Conservation (phyloP, 1,140 invertebrate genomes). For the Rhysida immarginata region DNA sequence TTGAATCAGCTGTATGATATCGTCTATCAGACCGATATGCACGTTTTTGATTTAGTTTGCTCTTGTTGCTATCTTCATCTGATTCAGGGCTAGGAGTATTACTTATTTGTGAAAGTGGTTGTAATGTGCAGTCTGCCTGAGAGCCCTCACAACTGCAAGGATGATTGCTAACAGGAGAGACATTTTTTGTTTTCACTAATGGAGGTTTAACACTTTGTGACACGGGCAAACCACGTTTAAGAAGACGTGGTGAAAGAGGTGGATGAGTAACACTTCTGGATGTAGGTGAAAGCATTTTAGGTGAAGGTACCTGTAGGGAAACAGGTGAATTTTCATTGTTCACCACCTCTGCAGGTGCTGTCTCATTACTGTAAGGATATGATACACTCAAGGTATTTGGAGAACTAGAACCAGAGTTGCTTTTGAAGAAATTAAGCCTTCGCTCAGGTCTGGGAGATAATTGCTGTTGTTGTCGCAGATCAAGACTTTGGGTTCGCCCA, state of each 20-base stretch:
- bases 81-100: slow-evolving; percentile 1
- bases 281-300: slow-evolving; percentile 25
- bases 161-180: no score
- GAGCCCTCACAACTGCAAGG: no score
- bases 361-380: slow-evolving; percentile 38
- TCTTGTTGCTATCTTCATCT: slow-evolving; percentile 21
- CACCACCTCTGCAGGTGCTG: slow-evolving; percentile 48
- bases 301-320: slow-evolving; percentile 34
- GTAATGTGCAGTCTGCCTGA: no score
- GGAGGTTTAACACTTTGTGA: slow-evolving; percentile 56
- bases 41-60: slow-evolving; percentile 30
- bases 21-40: slow-evolving; percentile 35
- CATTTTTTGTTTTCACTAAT: slow-evolving; percentile 48
- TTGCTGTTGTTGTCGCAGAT: slow-evolving; percentile 12
- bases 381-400: slow-evolving; percentile 60
- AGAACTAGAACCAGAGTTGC: slow-evolving; percentile 23
- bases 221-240: slow-evolving; percentile 48
- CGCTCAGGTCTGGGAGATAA: slow-evolving; percentile 20
- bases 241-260: slow-evolving; percentile 52
- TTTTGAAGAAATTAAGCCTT: slow-evolving; percentile 19
- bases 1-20: slow-evolving; percentile 48
- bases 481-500: slow-evolving; percentile 16
- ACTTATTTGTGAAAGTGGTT: no score
- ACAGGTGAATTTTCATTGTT: slow-evolving; percentile 42
- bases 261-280: slow-evolving; percentile 52